Evolutionary conservation across 2,888 invertebrate species (phyloP).

Genomic region (Eulithis testata): DNA sequence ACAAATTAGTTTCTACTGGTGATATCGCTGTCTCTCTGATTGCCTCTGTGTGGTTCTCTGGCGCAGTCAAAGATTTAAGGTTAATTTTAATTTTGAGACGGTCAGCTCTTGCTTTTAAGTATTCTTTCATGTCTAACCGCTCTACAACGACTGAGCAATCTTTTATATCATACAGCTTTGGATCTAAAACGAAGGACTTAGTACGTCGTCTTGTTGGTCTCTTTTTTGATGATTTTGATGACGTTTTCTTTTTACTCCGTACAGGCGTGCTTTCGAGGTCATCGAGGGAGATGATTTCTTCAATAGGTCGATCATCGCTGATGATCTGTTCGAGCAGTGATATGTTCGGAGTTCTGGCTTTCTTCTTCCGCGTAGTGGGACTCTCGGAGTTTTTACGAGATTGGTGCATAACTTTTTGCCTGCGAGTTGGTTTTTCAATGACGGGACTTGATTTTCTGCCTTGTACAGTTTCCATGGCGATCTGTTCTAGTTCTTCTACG

Average conservation of each 20-base stretch:
- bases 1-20: constrained; percentile 8
- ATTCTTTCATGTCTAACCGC: constrained; percentile 58
- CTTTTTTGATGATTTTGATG: constrained; percentile 48
- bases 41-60: constrained; percentile 7
- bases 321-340: constrained; percentile 77
- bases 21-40: constrained; percentile 3
- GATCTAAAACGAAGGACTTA: constrained; percentile 36
- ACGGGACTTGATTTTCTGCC: constrained; percentile 41
- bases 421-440: constrained; percentile 49
- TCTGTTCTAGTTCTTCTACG: constrained; percentile 72
- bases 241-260: constrained; percentile 49
- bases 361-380: constrained; percentile 54
- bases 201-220: constrained; percentile 45
- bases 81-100: constrained; percentile 23
- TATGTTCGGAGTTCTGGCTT: constrained; percentile 65
- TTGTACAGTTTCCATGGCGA: constrained; percentile 65
- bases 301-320: constrained; percentile 71
- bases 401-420: constrained; percentile 50
- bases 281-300: constrained; percentile 74
- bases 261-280: constrained; percentile 60
- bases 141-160: constrained; percentile 65
- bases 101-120: constrained; percentile 36
- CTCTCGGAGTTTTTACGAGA: constrained; percentile 56
- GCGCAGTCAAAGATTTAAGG: constrained; percentile 15
- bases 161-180: constrained; percentile 60